A percentile compares a stretch with the other conserved stretches of the same genome.
These are phyloP conservation scores for Lordiphosa collinella DNA, from an alignment of 1,140 invertebrate species.

Conservation along the genomic window DNA sequence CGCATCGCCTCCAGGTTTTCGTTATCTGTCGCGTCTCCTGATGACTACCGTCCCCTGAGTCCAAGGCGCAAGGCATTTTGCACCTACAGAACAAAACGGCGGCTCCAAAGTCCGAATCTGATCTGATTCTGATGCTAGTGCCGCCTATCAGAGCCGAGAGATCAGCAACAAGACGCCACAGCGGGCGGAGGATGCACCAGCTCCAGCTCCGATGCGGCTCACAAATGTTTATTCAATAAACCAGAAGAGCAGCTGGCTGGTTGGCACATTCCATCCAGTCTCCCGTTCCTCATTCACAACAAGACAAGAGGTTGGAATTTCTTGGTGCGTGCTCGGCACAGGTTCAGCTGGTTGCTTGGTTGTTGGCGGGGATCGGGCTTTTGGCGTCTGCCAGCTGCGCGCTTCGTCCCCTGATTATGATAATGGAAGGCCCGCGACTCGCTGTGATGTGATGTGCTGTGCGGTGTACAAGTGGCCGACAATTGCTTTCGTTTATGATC, in stretches of 20 bases:
- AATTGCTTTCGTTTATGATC: conserved; percentile 72
- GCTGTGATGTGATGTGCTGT: background rate
- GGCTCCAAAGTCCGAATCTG: conserved; percentile 59
- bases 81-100: conserved; percentile 50
- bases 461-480: conserved; percentile 10
- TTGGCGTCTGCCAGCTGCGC: conserved; percentile 68
- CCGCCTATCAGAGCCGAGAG: conserved; percentile 56
- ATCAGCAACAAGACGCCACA: conserved; percentile 65
- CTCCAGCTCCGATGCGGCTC: conserved; percentile 11
- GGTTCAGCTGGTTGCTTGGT: conserved; percentile 39
- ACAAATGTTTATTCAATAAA: conserved; percentile 78
- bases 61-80: conserved; percentile 76
- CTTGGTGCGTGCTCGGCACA: conserved; percentile 79
- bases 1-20: conserved; percentile 21
- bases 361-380: conserved; percentile 9
- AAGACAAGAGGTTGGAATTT: conserved; percentile 74
- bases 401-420: conserved; percentile 59
- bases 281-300: conserved; percentile 66
- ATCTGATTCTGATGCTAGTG: conserved; percentile 60
- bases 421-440: conserved; percentile 42
- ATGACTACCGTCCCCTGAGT: conserved; percentile 58
- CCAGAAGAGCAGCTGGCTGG: conserved; percentile 34
- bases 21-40: conserved; percentile 11
- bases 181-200: conserved; percentile 13
- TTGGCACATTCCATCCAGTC: conserved; percentile 38